Conservation (phyloP, 2,797 vertebrate genomes). For the Enteromius treurensis region DNA sequence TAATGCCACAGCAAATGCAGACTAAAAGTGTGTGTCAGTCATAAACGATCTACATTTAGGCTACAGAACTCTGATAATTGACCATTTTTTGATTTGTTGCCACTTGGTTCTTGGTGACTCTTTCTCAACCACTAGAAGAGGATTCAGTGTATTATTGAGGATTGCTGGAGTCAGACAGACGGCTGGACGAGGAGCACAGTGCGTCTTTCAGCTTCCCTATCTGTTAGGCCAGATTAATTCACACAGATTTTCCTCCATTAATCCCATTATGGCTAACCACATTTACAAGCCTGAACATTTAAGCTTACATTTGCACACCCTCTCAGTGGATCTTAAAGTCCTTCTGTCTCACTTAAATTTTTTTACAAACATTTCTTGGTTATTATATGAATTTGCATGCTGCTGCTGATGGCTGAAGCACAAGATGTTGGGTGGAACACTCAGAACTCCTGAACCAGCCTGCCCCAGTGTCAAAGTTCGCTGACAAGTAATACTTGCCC, state of each 20-base stretch:
- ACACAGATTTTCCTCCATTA: conserved; percentile 62
- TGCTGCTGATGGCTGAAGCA: not conserved
- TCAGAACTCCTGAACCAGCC: not conserved
- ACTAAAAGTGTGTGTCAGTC: not conserved
- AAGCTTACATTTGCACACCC: conserved; percentile 32
- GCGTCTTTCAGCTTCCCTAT: conserved; percentile 53
- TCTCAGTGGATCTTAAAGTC: conserved; percentile 10
- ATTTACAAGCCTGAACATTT: conserved; percentile 52
- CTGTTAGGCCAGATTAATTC: conserved; percentile 62
- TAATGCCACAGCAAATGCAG: not conserved
- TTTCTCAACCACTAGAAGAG: conserved; percentile 21
- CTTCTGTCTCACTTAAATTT: not conserved
- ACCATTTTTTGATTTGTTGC: not conserved
- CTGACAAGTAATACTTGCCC: not conserved
- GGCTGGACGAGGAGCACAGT: conserved; percentile 36
- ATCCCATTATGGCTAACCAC: conserved; percentile 63
- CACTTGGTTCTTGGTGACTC: conserved; percentile 21
- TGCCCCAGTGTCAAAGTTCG: not conserved
- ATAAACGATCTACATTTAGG: not conserved
- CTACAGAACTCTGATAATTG: not conserved
- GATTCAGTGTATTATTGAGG: conserved; percentile 15
- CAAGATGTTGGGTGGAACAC: not conserved
- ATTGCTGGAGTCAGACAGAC: conserved; percentile 40
- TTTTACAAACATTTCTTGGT: conserved; percentile 3
- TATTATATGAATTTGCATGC: not conserved